phyloP scores from a whole-genome alignment of 2,113 vertebrate species.

The Mellivora capensis region DNA sequence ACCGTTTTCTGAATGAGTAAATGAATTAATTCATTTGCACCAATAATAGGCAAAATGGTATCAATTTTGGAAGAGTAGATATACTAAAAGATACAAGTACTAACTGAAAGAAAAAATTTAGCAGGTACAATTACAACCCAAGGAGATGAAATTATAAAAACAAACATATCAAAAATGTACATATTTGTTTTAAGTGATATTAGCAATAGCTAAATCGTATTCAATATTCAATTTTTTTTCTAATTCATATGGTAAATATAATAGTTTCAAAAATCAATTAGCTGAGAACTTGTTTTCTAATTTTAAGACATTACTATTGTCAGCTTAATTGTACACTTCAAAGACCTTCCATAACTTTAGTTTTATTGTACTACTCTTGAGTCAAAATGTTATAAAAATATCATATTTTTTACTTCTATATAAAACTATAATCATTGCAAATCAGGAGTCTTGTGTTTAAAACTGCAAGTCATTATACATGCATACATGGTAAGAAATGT shows the following conservation, averaged over 20 bases:
- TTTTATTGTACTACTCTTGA: background rate
- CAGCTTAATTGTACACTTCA: background rate
- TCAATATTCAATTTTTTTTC: background rate
- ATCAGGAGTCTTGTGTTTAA: background rate
- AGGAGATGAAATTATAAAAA: background rate
- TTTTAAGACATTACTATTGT: slow-evolving; percentile 10
- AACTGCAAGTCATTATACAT: background rate
- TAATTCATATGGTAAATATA: background rate
- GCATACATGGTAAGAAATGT: background rate
- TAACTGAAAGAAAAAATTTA: background rate
- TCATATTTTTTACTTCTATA: background rate
- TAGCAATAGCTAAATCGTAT: background rate
- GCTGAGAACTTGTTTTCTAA: background rate
- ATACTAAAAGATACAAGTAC: background rate
- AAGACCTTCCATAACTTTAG: background rate
- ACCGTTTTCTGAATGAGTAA: background rate
- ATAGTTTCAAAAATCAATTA: background rate
- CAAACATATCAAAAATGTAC: background rate
- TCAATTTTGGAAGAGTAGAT: background rate
- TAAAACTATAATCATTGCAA: background rate
- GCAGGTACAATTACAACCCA: background rate
- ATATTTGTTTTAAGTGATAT: background rate
- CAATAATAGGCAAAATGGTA: background rate
- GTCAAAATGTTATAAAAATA: background rate
- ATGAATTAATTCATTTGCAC: background rate